Conservation (phyloP, 2,113 vertebrate genomes). For the Thalassarche chlororhynchos region DNA sequence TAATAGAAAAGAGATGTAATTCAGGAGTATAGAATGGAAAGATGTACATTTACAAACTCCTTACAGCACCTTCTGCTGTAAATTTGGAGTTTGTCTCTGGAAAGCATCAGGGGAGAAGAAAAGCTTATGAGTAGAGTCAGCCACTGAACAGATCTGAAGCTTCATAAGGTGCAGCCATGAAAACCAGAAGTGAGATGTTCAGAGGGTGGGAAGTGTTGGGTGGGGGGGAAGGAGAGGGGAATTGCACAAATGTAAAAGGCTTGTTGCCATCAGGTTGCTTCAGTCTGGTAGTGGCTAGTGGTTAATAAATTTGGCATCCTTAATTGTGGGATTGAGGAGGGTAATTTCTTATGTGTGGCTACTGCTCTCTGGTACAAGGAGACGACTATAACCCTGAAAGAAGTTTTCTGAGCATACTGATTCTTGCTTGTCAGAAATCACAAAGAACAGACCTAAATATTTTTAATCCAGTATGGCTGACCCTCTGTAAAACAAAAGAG, state of each 20-base stretch:
- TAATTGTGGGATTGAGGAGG: neutral
- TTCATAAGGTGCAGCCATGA: neutral
- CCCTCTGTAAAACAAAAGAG: neutral
- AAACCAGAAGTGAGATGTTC: neutral
- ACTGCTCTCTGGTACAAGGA: neutral
- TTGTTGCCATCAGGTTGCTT: neutral
- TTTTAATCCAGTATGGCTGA: neutral
- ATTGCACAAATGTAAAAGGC: neutral
- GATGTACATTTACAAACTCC: neutral
- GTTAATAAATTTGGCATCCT: neutral
- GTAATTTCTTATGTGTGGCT: neutral
- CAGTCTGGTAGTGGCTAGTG: neutral
- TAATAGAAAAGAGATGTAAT: neutral
- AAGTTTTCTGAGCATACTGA: neutral
- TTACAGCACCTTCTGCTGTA: neutral
- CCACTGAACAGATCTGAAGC: neutral
- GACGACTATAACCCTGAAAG: neutral
- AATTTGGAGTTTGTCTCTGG: neutral
- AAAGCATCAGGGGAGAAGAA: neutral
- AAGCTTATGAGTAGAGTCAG: neutral
- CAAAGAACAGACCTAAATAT: neutral
- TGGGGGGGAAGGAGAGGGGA: neutral
- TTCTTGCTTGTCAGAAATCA: neutral
- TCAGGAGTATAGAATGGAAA: neutral
- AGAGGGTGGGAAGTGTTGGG: neutral